These are phyloP conservation scores for Mungos mungo DNA, from an alignment of 2,113 vertebrate genomes.

Conservation along the genomic window DNA sequence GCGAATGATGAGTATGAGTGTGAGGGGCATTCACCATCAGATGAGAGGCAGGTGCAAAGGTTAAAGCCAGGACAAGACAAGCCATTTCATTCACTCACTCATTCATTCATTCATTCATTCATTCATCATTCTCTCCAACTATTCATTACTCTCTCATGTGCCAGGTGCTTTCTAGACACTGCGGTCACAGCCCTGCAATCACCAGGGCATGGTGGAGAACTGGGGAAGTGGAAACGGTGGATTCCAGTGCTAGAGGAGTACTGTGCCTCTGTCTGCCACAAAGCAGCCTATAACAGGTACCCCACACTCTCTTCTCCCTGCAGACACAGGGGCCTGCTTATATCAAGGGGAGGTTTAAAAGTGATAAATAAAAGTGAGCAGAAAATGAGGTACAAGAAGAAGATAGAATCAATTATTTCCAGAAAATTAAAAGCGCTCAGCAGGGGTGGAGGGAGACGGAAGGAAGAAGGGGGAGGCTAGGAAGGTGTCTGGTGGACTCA, in stretches of 20 bases:
- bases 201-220: too few relatives aligned
- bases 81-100: neutral
- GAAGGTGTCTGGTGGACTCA: neutral
- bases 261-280: too few relatives aligned
- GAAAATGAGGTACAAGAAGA: conserved; percentile 43
- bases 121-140: neutral
- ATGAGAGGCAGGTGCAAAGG: neutral
- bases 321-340: neutral
- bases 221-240: neutral
- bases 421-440: conserved; percentile 72
- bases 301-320: neutral
- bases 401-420: conserved; percentile 73
- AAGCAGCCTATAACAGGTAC: fast-evolving
- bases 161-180: neutral
- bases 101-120: neutral
- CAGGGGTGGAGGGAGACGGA: conserved; percentile 32
- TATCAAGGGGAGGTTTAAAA: conserved; percentile 43
- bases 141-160: neutral
- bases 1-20: neutral
- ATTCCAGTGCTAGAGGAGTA: neutral
- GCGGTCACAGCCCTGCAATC: neutral
- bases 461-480: neutral
- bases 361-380: conserved; percentile 50
- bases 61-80: neutral
- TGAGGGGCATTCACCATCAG: neutral